Evolutionary conservation across 2,888 invertebrate species (phyloP).

Genomic region (Diogma glabrata): DNA sequence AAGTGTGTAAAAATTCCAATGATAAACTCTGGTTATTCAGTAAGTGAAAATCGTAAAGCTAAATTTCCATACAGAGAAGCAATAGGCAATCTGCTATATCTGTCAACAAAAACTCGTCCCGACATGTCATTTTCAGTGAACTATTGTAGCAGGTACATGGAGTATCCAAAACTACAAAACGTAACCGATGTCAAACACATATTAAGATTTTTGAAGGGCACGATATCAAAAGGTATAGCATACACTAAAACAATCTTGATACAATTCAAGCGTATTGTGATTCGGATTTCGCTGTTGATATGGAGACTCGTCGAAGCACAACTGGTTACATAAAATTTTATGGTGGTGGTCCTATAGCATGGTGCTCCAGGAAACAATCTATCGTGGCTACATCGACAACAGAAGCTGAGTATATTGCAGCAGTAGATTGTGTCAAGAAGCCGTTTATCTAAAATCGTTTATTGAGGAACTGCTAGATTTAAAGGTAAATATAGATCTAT

Average conservation of each 20-base stretch:
- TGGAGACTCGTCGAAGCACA: slow-evolving; percentile 16
- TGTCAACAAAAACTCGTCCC: neutral
- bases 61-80: neutral
- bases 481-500: neutral
- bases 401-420: slow-evolving; percentile 15
- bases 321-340: slow-evolving; percentile 15
- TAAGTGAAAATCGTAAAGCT: neutral
- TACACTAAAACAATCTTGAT: neutral
- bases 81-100: neutral
- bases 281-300: slow-evolving; percentile 3
- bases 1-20: neutral
- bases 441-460: neutral
- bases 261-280: neutral
- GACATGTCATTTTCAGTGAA: neutral
- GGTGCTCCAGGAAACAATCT: slow-evolving; percentile 16
- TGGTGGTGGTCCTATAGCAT: slow-evolving; percentile 13
- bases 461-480: neutral
- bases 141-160: neutral
- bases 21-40: neutral
- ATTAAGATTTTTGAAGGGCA: neutral
- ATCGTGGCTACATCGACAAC: slow-evolving; percentile 15
- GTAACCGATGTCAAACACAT: neutral
- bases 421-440: neutral
- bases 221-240: neutral
- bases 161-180: too few relatives aligned